Base-by-base conservation (phyloP, 2,113 vertebrate genomes). In the Lucifuga dentata region DNA sequence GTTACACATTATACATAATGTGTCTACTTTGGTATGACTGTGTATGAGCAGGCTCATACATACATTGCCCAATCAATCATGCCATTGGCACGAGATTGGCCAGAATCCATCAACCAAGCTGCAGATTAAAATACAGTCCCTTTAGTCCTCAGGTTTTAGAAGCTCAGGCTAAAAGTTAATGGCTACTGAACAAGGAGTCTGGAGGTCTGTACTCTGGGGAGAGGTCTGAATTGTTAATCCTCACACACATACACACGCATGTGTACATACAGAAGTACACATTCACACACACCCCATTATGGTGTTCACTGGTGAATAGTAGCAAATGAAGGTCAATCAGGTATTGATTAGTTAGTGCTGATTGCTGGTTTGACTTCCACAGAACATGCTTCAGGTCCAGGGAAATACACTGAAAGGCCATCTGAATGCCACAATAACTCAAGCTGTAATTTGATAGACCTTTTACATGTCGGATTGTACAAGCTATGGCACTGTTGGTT, bases 281-380 rank as follows among this genome's bases (percentile, higher is more conserved):
- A n/a, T 15, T 44, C 24, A 38, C 2, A 40, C 17, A 40, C 10
- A 32, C 15, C 13, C 32, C 53, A 41, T 79, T 52, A 57, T 39
- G 11, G n/a, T 33, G 9, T 60, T 17, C 17, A 21, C 53, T 85
- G 24, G 8, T 53, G 38, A 50, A 71, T 57, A 38, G 20, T 29
- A 12, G 29, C 24, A 51, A 70, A 76, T 73, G 45, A 51, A 21
- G 52, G 35, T 11, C 51, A 64, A 74, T 76, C 57, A 56, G 43
- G 39, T 40, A 73, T 80, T 72, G 83, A 84, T 85, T 55, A 21
- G 38, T 19, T 36, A 29, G 48, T 12, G 40, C 56, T 75, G 46
- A 85, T 79, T 65, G 55, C 68, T 63, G 48, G 79, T 66, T 79
- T 83, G 53, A 74, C 68, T 70, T 81, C 46, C 55, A 40, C 40